Percentiles rank a stretch among this genome's conserved stretches.
These are phyloP conservation scores for Microcebus lehilahytsara DNA, from an alignment of 2,113 vertebrate genomes.

Conservation along the genomic window DNA sequence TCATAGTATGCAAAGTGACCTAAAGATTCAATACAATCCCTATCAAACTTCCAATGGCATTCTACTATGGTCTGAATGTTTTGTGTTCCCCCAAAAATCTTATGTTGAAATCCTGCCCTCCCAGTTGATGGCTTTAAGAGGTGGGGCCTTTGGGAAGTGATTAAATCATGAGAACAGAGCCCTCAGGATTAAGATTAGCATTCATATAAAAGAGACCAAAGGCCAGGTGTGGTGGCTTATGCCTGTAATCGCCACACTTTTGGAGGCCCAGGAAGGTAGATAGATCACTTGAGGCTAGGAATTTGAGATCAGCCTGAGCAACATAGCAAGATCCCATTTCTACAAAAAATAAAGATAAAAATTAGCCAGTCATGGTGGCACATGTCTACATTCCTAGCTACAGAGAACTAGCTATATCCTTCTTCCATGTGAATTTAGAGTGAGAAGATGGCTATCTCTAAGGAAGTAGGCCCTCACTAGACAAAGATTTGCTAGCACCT, in stretches of 20 bases:
- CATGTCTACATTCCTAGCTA: too few relatives aligned
- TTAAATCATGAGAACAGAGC: not conserved
- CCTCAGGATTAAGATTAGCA: not conserved
- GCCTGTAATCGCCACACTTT: too few relatives aligned
- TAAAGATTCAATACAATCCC: not conserved
- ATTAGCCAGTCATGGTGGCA: too few relatives aligned
- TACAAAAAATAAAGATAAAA: too few relatives aligned
- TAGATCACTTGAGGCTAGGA: too few relatives aligned
- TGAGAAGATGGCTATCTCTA: not conserved
- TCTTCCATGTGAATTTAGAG: not conserved
- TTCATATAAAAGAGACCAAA: not conserved
- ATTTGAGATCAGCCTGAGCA: too few relatives aligned
- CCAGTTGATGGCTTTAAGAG: too few relatives aligned
- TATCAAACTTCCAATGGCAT: not conserved
- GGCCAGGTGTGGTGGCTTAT: too few relatives aligned
- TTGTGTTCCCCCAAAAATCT: not conserved
- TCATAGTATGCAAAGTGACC: not conserved
- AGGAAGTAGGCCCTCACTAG: fast-evolving
- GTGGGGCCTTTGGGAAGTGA: too few relatives aligned
- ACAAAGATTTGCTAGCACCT: not conserved
- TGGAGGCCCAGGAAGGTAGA: too few relatives aligned
- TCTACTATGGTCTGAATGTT: not conserved
- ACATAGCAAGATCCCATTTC: too few relatives aligned
- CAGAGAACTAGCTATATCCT: too few relatives aligned
- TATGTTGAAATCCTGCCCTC: fast-evolving